phyloP scores from a whole-genome alignment of 2,797 vertebrate species.

The Gymnopithys bicolor region DNA sequence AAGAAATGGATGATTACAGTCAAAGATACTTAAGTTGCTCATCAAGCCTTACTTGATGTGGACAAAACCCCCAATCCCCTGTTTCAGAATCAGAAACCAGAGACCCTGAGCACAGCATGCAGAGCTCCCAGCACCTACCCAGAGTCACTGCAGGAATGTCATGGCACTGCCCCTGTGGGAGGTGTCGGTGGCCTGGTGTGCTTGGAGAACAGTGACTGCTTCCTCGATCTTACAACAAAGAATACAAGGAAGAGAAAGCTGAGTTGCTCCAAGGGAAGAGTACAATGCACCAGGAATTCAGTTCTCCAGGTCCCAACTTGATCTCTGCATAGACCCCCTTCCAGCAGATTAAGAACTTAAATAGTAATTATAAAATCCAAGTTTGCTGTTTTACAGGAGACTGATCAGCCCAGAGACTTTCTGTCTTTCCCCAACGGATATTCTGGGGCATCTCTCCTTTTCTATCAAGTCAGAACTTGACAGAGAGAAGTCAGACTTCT shows the following conservation, averaged over 20 bases:
- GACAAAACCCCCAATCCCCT: background rate
- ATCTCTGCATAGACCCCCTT: background rate
- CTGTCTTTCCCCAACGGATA: background rate
- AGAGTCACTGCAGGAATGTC: constrained; percentile 21
- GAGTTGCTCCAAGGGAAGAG: background rate
- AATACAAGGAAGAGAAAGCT: background rate
- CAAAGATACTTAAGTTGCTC: background rate
- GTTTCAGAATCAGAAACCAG: background rate
- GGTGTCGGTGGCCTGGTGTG: constrained; percentile 84
- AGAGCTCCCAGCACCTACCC: background rate
- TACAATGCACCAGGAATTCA: background rate
- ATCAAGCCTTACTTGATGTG: background rate
- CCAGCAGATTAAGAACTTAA: background rate
- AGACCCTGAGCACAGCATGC: background rate
- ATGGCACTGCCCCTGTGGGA: constrained; percentile 64
- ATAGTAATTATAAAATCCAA: background rate
- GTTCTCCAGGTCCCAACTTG: too few species aligned
- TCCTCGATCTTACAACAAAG: constrained; percentile 86
- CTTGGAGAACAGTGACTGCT: constrained; percentile 90
- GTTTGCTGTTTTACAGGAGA: background rate
- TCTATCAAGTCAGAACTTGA: background rate
- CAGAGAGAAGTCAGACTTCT: background rate
- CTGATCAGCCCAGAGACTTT: background rate
- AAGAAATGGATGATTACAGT: background rate
- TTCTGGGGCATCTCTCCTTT: background rate